Conservation (phyloP, 2,113 vertebrate genomes). For the Galbula dea region DNA sequence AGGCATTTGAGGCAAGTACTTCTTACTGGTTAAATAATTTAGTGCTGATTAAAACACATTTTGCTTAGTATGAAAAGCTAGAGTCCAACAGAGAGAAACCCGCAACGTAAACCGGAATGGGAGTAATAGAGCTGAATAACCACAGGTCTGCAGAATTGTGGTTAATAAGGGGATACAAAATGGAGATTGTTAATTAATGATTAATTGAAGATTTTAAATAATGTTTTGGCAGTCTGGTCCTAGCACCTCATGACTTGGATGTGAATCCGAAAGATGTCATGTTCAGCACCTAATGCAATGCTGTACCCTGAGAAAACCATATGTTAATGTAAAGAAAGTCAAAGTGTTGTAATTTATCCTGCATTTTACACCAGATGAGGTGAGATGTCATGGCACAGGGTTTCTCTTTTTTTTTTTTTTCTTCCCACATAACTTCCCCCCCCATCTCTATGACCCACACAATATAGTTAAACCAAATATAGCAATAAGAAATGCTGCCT, state of each 20-base stretch:
- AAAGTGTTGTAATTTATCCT: background rate
- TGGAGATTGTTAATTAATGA: background rate
- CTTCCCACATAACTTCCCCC: background rate
- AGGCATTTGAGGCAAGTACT: slow-evolving; percentile 48
- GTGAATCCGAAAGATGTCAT: slow-evolving; percentile 39
- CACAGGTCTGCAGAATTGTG: slow-evolving; percentile 3
- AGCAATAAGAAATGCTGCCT: background rate
- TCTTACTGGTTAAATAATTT: background rate
- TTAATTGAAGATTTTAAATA: slow-evolving; percentile 17
- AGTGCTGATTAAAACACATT: slow-evolving; percentile 29
- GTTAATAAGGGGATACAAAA: slow-evolving; percentile 32
- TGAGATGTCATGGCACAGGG: background rate
- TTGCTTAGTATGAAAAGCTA: slow-evolving; percentile 17
- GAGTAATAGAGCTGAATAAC: background rate
- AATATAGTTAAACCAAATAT: background rate
- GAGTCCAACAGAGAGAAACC: background rate
- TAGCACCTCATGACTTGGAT: slow-evolving; percentile 66
- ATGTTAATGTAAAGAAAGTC: slow-evolving; percentile 15
- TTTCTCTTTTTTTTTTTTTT: background rate
- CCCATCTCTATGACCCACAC: background rate
- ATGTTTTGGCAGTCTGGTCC: slow-evolving; percentile 63
- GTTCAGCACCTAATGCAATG: slow-evolving; percentile 51
- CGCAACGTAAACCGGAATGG: slow-evolving; percentile 1
- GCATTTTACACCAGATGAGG: background rate
- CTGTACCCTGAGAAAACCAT: slow-evolving; percentile 67